Base-by-base conservation (phyloP, 2,888 invertebrate genomes). In the Synergus japonicus region DNA sequence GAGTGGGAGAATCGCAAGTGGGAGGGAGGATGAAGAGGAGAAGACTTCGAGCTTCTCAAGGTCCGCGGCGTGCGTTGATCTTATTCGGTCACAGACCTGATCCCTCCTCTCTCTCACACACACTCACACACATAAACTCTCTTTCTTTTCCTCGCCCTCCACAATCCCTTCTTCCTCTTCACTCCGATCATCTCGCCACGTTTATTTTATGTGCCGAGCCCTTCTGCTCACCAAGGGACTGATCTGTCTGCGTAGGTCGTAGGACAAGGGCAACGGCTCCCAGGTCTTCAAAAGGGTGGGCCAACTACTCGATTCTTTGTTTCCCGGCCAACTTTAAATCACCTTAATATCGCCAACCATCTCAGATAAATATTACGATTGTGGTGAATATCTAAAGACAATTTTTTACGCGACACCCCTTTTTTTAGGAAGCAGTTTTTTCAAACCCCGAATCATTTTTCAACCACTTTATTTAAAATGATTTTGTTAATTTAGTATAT, bases 61-160 rank as follows among this genome's bases (percentile, higher is more conserved):
- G 92, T 91, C 90, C 88, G 85, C 81, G 84, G 89, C 91, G 91
- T 90, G 87, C 92, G 89, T 91, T 92, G 92, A 91, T 91, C 92
- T 87, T 90, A 78, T 86, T 87, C 91, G 92, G 91, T 92, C 91
- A 91, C 89, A 89, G 91, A 92, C 92, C 91, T 87, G 84, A 79
- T 85, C 84, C 76, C 84, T 76, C 79, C 84, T 79, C 82, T 78
- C 80, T 82, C 80, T 79, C 78, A 54, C 37, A 29, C 18, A 41
- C 76, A 77, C 65, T 80, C 79, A 54, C 37, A 29, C 15, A 41
- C 69, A 77, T 65, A 79, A 79, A 66, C 49, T 64, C 15, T 12
- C 76, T 69, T 58, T 76, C 76, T 79, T 79, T 77, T 76, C 76
- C 54, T 43, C 81, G 76, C 54, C 77, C 67, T 54, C 79, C 73